Conservation (phyloP, 2,113 vertebrate species). For the Dermatemys mawii region DNA sequence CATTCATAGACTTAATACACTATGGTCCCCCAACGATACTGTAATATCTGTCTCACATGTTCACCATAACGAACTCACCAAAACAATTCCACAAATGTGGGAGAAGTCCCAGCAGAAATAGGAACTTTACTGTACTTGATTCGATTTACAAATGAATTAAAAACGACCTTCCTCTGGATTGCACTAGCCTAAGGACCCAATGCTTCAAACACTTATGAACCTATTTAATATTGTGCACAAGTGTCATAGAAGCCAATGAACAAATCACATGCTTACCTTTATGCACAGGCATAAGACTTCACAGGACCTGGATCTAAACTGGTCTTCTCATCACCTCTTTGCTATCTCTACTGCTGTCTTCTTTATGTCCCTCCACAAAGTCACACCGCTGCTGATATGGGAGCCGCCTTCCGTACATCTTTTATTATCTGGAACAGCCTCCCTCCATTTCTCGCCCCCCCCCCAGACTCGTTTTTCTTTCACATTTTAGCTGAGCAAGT, state of each 20-base stretch:
- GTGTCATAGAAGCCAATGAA: not conserved
- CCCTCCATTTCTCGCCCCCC: constrained; percentile 27
- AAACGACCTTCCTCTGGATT: constrained; percentile 33
- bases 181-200: constrained; percentile 46
- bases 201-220: constrained; percentile 43
- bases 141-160: constrained; percentile 69
- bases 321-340: not conserved
- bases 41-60: not conserved
- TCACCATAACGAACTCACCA: constrained; percentile 60
- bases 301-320: not conserved
- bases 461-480: constrained; percentile 1
- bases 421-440: not conserved
- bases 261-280: not conserved
- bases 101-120: constrained; percentile 29
- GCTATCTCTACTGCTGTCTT: not conserved
- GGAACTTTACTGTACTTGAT: constrained; percentile 51
- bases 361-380: not conserved
- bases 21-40: not conserved
- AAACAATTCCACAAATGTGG: constrained; percentile 55
- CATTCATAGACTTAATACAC: not conserved
- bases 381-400: not conserved
- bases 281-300: not conserved
- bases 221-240: not conserved
- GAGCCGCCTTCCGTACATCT: not conserved
- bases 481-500: constrained; percentile 25